Base-by-base conservation (phyloP, 37 sponge, comb jelly and placozoan genomes). In the Diacarnus erythraeanus region DNA sequence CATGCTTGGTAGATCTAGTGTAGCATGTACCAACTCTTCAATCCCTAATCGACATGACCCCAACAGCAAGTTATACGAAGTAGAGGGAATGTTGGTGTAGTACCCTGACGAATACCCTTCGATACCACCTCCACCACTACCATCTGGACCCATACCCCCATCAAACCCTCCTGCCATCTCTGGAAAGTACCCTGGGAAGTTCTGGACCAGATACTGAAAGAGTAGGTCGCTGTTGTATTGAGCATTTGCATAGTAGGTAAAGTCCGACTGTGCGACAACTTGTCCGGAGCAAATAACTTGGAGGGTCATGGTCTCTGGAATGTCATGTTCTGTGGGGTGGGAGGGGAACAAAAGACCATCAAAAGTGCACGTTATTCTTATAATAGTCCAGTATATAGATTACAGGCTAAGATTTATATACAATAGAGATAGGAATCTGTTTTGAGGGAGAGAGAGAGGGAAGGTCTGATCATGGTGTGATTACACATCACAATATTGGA, bases 1-100 rank as follows among this genome's bases (percentile, higher is more conserved):
- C 72, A 80, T 72, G 36, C 42, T 64, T 17, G 85, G 77, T 0
- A 84, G 60, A 30, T 60, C 38, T 23, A 91, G 86, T 0, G 87
- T 75, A 41, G 74, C 72, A 42, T 23, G 22, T 33, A 91, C 83
- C 5, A 91, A 67, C 9, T 78, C 72, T 71, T 80, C 82, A 29
- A 86, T 69, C 1, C 91, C 91, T 9, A 82, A 47, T 26, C 86
- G 82, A 67, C 91, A 91, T 1, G 86, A 78, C 0, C 91, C 91
- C 23, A 91, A 60, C 30, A 91, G 71, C 23, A 91, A 75, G 21
- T 51, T 57, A 61, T 86, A 91, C 54, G 70, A 54, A 31, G 88
- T 34, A 1, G 71, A 23, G 8, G 82, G 82, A 2, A 87, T 54
- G 43, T 78, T 78, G 56, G 38, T 37, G 4, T 67, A 66, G 27